Base-by-base conservation (phyloP, 2,113 vertebrate species). In the Ptilorrhoa leucosticta region DNA sequence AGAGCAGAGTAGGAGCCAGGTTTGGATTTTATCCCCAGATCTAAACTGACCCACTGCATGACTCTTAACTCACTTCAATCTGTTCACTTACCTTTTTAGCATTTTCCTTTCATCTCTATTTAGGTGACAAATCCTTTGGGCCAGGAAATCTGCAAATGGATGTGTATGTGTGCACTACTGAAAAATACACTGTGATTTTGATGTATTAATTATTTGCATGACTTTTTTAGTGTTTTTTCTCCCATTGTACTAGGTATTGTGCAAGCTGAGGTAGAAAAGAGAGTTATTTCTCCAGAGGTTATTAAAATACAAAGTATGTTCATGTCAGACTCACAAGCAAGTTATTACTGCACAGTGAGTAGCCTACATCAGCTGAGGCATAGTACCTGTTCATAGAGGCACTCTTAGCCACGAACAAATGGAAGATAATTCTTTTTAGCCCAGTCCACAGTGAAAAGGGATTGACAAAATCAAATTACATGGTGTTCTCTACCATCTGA, bases 241-340 rank as follows among this genome's bases (percentile, higher is more conserved):
- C 64, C 24, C 35, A 51, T 81, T 90, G 35, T 69, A 69, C 39
- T 83, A 87, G 44, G 56, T 68, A 68, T 68, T 64, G 80, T 81
- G 86, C 72, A 92, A 89, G 76, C 65, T 84, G 89, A 91, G 51
- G 70, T 47, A 86, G 68, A 86, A 92, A 75, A 87, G 80, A 66
- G 42, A 75, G 91, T 64, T 71, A 87, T 15, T 93, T 92, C 94
- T 89, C 93, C 28, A 58, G 80, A 89, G 95, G 56, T 90, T 93
- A 96, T 95, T 96, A 90, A 95, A 96, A 94, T 84, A 94, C 50
- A 73, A 92, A 94, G 83, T 83, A 87, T 83, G 91, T 54, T 91
- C 80, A 31, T 75, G 80, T 75, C 86, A 95, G 86, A 68, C 48
- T 95, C 90, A 96, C 93, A 93, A 81, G 83, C 68, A 95, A 92